These are phyloP conservation scores for Axis porcinus DNA, from an alignment of 2,113 vertebrate genomes.

Conservation along the genomic window DNA sequence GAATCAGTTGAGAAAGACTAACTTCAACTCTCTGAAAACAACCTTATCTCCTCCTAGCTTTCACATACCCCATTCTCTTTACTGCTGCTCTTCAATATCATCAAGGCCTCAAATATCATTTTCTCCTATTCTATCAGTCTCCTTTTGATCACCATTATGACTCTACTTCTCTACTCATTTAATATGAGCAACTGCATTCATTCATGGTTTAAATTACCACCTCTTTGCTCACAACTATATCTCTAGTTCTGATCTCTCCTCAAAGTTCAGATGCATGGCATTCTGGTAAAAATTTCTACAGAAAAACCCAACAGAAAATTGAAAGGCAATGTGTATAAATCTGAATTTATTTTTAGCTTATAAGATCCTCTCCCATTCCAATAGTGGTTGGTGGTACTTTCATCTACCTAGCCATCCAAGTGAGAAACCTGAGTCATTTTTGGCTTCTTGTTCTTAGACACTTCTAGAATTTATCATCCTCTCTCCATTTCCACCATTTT, in stretches of 20 bases:
- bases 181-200: background rate
- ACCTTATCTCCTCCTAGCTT: background rate
- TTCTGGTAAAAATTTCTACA: background rate
- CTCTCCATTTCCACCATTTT: background rate
- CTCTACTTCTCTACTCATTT: background rate
- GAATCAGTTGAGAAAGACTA: background rate
- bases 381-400: background rate
- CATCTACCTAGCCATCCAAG: background rate
- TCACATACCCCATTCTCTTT: background rate
- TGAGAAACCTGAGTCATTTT: background rate
- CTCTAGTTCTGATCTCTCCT: background rate
- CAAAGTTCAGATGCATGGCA: background rate
- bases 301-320: background rate
- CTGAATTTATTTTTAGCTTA: background rate
- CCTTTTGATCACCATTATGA: background rate
- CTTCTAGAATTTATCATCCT: background rate
- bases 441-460: background rate
- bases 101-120: background rate
- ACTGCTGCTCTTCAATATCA: background rate
- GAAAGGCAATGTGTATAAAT: background rate
- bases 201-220: background rate
- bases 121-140: background rate
- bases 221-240: background rate
- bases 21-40: background rate
- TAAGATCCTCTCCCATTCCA: background rate